Evolutionary conservation across 2,888 invertebrate species (phyloP).

Genomic region (Willowsia nigromaculata): DNA sequence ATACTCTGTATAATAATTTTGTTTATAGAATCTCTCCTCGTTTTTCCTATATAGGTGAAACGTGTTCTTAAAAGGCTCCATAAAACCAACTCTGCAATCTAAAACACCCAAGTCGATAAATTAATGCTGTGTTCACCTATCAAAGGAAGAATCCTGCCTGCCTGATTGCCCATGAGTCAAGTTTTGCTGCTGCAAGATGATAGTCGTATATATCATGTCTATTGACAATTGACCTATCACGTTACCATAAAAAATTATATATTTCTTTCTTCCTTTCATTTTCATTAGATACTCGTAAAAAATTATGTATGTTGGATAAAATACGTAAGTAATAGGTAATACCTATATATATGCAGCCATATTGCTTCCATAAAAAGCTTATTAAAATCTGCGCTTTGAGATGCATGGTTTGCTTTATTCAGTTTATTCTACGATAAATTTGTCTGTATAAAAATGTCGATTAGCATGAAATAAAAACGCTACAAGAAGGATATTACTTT

Average conservation of each 20-base stretch:
- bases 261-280: conserved; percentile 26
- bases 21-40: background rate
- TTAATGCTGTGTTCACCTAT: conserved; percentile 23
- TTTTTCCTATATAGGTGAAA: background rate
- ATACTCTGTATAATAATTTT: background rate
- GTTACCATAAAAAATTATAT: conserved; percentile 47
- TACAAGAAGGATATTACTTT: conserved; percentile 32
- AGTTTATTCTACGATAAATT: conserved; percentile 27
- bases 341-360: background rate
- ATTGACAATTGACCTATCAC: conserved; percentile 52
- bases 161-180: conserved; percentile 1
- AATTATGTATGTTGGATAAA: conserved; percentile 7
- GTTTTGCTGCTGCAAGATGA: conserved; percentile 17
- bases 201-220: conserved; percentile 37
- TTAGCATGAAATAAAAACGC: conserved; percentile 48
- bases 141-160: background rate
- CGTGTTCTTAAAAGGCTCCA: background rate
- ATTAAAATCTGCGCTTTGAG: conserved; percentile 20
- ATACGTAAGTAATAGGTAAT: no score
- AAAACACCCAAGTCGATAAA: conserved; percentile 52
- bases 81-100: background rate
- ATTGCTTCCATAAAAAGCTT: conserved; percentile 9
- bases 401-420: background rate
- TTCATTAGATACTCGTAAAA: conserved; percentile 44
- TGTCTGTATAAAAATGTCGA: conserved; percentile 32